Conservation (phyloP, 2,888 invertebrate genomes). For the Chrysotoxum bicinctum region DNA sequence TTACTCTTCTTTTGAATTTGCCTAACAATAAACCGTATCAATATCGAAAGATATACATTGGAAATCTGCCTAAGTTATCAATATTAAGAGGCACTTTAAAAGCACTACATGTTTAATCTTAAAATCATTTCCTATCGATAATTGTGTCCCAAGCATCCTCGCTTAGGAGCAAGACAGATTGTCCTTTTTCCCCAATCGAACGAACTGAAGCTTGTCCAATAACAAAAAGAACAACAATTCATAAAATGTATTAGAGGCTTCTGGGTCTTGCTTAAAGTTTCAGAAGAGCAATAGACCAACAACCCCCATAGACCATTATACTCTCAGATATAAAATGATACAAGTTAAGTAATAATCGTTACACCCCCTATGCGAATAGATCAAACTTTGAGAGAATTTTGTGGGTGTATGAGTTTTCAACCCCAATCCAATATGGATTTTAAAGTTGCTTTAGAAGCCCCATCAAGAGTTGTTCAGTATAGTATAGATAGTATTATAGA, state of each 20-base stretch:
- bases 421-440: background rate
- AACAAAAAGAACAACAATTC: slow-evolving; percentile 7
- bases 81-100: slow-evolving; percentile 35
- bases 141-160: slow-evolving; percentile 1
- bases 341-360: slow-evolving; percentile 34
- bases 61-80: slow-evolving; percentile 8
- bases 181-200: background rate
- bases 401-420: background rate
- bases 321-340: slow-evolving; percentile 12
- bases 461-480: slow-evolving; percentile 1
- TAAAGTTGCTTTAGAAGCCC: background rate
- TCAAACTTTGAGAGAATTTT: slow-evolving; percentile 19
- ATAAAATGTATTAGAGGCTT: slow-evolving; percentile 8
- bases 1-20: slow-evolving; percentile 1
- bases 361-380: slow-evolving; percentile 18
- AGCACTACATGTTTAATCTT: slow-evolving; percentile 25
- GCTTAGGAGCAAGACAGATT: background rate
- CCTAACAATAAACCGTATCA: background rate
- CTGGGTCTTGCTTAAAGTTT: background rate
- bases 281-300: slow-evolving; percentile 1
- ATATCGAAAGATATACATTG: background rate
- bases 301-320: slow-evolving; percentile 17
- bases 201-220: background rate
- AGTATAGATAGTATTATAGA: background rate
- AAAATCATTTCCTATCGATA: slow-evolving; percentile 24